A percentile compares a stretch with the other conserved stretches of the same genome.
These are phyloP conservation scores for Caradrina clavipalpis DNA, from an alignment of 2,888 invertebrate species.

Conservation along the genomic window DNA sequence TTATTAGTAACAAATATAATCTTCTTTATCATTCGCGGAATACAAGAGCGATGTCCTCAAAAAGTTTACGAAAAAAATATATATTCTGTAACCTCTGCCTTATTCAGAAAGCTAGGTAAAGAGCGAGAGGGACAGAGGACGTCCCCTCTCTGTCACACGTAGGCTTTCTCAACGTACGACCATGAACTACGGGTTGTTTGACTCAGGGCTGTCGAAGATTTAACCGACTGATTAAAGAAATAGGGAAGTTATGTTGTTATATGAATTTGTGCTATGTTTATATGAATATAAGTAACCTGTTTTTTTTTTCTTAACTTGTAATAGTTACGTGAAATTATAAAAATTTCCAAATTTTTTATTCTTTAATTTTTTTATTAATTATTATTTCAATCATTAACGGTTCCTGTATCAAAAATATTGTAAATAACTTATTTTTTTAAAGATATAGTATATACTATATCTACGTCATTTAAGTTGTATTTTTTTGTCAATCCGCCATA, in stretches of 20 bases:
- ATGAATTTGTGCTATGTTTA: neutral
- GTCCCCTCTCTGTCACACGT: constrained; percentile 40
- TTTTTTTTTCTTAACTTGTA: no score
- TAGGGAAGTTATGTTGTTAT: neutral
- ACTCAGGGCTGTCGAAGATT: constrained; percentile 54
- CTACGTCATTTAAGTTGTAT: no score
- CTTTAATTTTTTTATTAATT: no score
- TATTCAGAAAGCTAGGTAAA: constrained; percentile 38
- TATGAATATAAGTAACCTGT: no score
- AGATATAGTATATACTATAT: no score
- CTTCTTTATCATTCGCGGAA: neutral
- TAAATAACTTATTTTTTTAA: no score
- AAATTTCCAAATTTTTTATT: no score
- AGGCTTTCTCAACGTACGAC: constrained; percentile 54
- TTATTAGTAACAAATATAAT: no score
- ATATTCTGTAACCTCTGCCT: constrained; percentile 24
- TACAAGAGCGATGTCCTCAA: neutral
- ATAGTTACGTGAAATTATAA: no score
- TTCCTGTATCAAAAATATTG: no score
- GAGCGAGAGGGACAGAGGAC: constrained; percentile 34
- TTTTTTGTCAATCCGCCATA: no score
- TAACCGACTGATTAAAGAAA: neutral
- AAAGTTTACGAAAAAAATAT: constrained; percentile 7
- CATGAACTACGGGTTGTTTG: constrained; percentile 53
- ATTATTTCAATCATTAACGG: no score